Evolutionary conservation across 2,797 vertebrate species (phyloP).

Genomic region (Todus mexicanus): DNA sequence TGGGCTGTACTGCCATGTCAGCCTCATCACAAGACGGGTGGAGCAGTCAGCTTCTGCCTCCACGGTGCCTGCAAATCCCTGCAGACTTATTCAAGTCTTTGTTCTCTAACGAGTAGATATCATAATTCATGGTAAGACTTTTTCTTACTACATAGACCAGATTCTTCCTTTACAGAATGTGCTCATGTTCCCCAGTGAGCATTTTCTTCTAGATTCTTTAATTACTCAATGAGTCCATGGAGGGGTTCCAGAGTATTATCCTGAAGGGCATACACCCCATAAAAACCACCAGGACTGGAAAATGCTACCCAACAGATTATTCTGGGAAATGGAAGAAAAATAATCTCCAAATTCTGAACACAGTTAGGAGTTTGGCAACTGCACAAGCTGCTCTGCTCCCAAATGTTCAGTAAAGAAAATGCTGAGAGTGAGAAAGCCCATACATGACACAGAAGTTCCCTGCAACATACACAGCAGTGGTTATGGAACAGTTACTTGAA

Average conservation of each 20-base stretch:
- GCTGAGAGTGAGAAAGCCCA: not conserved
- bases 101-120: not conserved
- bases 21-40: not conserved
- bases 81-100: not conserved
- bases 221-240: not conserved
- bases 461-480: not conserved
- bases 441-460: not conserved
- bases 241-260: not conserved
- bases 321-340: conserved; percentile 16
- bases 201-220: not conserved
- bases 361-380: conserved; percentile 22
- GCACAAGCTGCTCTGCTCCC: not conserved
- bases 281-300: not conserved
- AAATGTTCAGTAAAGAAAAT: not conserved
- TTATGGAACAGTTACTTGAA: not conserved
- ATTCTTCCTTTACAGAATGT: not conserved
- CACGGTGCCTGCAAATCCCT: not conserved
- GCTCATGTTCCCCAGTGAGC: not conserved
- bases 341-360: conserved; percentile 29
- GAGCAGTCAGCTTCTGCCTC: not conserved
- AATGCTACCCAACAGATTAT: not conserved
- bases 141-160: not conserved
- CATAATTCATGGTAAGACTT: not conserved
- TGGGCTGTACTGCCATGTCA: not conserved
- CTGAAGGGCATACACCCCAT: not conserved